Conservation (phyloP, 2,113 vertebrate species). For the Pionites leucogaster region DNA sequence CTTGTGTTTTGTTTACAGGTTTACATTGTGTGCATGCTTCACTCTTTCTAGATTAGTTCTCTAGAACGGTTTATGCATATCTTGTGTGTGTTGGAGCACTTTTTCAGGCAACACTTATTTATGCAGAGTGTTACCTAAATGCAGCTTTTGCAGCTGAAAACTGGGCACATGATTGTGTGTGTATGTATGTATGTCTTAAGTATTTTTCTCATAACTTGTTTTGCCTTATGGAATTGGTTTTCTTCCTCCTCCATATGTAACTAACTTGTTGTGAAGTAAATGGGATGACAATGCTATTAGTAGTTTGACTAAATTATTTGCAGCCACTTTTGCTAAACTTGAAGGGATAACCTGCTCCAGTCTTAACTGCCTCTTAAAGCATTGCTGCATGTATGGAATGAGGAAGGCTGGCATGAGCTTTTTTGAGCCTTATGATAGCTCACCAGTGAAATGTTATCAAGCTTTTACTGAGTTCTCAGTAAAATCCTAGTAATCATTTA, state of each 20-base stretch:
- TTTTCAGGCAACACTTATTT: not conserved
- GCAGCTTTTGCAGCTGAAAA: not conserved
- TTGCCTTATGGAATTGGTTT: not conserved
- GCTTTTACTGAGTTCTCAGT: not conserved
- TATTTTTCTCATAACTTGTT: not conserved
- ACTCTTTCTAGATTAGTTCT: not conserved
- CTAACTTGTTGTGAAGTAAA: not conserved
- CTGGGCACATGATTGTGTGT: not conserved
- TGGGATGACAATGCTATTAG: not conserved
- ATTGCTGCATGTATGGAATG: not conserved
- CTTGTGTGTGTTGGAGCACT: not conserved
- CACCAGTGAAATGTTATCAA: not conserved
- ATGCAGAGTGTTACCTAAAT: not conserved
- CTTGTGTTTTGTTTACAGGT: not conserved
- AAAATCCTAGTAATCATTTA: not conserved
- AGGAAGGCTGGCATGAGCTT: not conserved
- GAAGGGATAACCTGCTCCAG: not conserved
- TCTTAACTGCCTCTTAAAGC: not conserved
- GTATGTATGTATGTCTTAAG: not conserved
- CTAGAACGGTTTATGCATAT: not conserved
- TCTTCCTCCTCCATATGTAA: fast-evolving
- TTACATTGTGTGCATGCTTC: not conserved
- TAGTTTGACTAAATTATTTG: not conserved
- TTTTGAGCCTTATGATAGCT: not conserved
- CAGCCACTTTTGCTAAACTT: not conserved